phyloP scores from a whole-genome alignment of 2,888 invertebrate species.

The Megastigmus dorsalis region DNA sequence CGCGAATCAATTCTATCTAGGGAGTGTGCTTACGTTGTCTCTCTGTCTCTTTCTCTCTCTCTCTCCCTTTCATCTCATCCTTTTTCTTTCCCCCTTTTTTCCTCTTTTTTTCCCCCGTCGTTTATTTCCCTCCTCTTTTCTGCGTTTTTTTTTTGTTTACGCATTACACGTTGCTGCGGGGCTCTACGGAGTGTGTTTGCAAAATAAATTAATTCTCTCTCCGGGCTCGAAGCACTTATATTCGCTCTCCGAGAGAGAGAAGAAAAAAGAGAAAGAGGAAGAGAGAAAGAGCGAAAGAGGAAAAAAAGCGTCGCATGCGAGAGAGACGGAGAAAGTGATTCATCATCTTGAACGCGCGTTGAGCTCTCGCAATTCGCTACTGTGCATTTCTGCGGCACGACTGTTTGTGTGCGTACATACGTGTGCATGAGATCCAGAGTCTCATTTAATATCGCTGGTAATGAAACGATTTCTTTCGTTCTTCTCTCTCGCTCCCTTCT shows the following conservation, averaged over 20 bases:
- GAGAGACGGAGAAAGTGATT: constrained; percentile 7
- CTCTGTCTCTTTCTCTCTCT: background rate
- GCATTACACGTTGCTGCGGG: background rate
- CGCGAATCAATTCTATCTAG: constrained; percentile 2
- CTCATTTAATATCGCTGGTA: too few relatives aligned
- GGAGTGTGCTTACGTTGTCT: background rate
- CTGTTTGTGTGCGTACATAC: too few relatives aligned
- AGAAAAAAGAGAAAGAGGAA: too few relatives aligned
- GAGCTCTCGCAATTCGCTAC: too few relatives aligned
- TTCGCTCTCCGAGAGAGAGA: background rate
- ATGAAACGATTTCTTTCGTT: too few relatives aligned
- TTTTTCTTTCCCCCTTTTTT: background rate
- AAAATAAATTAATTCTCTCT: constrained; percentile 31
- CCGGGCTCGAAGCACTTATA: background rate
- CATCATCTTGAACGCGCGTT: constrained; percentile 19
- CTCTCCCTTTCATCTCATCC: too few relatives aligned
- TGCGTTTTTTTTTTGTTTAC: background rate
- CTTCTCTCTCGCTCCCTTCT: too few relatives aligned
- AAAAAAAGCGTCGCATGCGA: too few relatives aligned
- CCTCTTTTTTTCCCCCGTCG: background rate
- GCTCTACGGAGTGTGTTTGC: constrained; percentile 4
- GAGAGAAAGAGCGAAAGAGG: background rate
- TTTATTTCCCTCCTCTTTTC: too few relatives aligned
- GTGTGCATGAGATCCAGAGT: too few relatives aligned
- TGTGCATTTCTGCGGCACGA: too few relatives aligned